Evolutionary conservation across 1,140 invertebrate species (phyloP).

Genomic region (Neodiprion pinetum): DNA sequence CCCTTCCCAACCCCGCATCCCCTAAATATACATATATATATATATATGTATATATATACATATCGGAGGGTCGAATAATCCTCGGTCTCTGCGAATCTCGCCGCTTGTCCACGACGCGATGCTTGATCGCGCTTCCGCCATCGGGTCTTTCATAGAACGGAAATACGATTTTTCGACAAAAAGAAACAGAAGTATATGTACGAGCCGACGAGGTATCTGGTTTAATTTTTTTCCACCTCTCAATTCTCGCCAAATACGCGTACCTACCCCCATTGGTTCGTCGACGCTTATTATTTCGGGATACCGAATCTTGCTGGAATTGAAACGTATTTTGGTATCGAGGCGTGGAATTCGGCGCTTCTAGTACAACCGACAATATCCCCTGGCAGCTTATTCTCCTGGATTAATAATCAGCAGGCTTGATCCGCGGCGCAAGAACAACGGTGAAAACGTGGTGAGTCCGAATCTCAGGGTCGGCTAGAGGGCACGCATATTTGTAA

Average conservation of each 20-base stretch:
- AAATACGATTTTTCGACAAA: neutral
- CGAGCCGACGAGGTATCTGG: neutral
- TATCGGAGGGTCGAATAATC: neutral
- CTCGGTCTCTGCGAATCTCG: neutral
- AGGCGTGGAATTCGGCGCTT: too few species aligned
- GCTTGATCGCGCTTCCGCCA: neutral
- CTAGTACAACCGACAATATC: too few species aligned
- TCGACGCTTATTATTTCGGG: too few species aligned
- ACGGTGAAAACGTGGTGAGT: neutral
- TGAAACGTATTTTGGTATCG: too few species aligned
- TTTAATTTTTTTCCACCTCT: neutral
- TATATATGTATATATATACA: neutral
- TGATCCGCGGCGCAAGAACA: too few species aligned
- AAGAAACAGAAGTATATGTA: neutral
- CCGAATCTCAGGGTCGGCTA: neutral
- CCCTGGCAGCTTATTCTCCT: too few species aligned
- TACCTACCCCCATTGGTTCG: too few species aligned
- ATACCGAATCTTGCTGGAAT: too few species aligned
- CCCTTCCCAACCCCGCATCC: neutral
- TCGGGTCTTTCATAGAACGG: neutral
- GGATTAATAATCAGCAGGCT: too few species aligned
- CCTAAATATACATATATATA: neutral
- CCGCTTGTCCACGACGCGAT: neutral
- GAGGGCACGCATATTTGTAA: conserved; percentile 29
- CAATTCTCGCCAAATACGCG: too few species aligned